These are phyloP conservation scores for Balaenoptera acutorostrata DNA, from an alignment of 2,113 vertebrate species.

Conservation along the genomic window DNA sequence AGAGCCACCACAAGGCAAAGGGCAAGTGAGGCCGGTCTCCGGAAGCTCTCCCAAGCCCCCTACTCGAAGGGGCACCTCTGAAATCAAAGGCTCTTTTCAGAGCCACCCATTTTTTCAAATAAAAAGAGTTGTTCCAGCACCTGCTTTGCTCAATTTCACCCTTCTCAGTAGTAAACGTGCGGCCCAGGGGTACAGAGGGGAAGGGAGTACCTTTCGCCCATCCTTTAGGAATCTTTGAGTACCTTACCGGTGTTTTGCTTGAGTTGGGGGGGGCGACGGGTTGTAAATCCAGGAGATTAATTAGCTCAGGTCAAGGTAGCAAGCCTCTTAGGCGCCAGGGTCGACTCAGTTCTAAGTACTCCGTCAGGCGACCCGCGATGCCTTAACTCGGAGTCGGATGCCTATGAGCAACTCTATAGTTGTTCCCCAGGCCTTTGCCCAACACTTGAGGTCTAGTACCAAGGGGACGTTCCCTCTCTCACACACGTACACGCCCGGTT, in stretches of 20 bases:
- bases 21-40: slow-evolving; percentile 42
- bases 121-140: neutral
- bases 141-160: accelerated
- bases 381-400: neutral
- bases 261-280: neutral
- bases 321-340: accelerated
- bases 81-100: slow-evolving; percentile 82
- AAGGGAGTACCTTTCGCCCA: accelerated
- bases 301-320: accelerated
- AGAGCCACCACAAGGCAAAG: slow-evolving; percentile 70
- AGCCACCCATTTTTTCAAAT: slow-evolving; percentile 68
- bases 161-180: accelerated
- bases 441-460: accelerated
- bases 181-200: accelerated
- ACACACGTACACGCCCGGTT: neutral
- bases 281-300: accelerated
- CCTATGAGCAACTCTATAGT: neutral
- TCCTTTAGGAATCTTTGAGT: accelerated
- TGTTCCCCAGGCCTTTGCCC: neutral
- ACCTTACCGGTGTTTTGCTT: too few species aligned
- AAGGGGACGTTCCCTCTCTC: neutral
- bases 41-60: neutral
- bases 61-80: accelerated
- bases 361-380: neutral
- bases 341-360: accelerated